Percentiles rank a stretch among this genome's conserved stretches.
phyloP scores from a whole-genome alignment of 2,113 vertebrate genomes.

The Ceyx melanurus region DNA sequence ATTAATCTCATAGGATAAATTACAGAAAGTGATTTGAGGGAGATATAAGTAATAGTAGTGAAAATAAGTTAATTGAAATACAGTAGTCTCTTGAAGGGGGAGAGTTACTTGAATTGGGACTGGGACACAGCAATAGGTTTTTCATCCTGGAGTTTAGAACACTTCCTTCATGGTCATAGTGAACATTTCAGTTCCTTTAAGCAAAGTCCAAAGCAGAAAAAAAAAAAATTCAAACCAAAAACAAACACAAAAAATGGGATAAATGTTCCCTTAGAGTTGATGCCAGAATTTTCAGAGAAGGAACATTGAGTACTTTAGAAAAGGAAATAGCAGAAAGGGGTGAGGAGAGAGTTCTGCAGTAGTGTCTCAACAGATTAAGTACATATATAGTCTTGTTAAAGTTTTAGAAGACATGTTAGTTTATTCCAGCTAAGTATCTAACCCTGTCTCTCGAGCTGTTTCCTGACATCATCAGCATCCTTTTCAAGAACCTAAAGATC shows the following conservation, averaged over 20 bases:
- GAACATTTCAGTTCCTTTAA: background rate
- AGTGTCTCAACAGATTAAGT: background rate
- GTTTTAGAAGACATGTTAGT: background rate
- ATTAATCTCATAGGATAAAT: background rate
- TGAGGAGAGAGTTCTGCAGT: background rate
- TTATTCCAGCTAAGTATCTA: background rate
- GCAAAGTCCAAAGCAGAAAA: background rate
- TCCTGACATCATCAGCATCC: fast-evolving
- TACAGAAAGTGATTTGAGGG: background rate
- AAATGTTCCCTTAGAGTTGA: background rate
- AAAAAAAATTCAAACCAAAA: background rate
- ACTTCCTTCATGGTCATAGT: background rate
- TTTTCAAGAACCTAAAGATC: background rate
- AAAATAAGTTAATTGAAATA: background rate
- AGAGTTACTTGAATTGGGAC: background rate
- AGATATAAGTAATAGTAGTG: background rate
- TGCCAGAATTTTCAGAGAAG: background rate
- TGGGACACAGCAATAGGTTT: background rate
- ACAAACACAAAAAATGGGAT: background rate
- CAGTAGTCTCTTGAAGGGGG: background rate
- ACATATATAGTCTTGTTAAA: background rate
- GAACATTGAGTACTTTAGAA: background rate
- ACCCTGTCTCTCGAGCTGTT: background rate
- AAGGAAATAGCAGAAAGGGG: background rate
- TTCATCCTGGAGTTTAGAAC: background rate